phyloP scores from a whole-genome alignment of 2,888 invertebrate genomes.

The Synanthedon myopaeformis region DNA sequence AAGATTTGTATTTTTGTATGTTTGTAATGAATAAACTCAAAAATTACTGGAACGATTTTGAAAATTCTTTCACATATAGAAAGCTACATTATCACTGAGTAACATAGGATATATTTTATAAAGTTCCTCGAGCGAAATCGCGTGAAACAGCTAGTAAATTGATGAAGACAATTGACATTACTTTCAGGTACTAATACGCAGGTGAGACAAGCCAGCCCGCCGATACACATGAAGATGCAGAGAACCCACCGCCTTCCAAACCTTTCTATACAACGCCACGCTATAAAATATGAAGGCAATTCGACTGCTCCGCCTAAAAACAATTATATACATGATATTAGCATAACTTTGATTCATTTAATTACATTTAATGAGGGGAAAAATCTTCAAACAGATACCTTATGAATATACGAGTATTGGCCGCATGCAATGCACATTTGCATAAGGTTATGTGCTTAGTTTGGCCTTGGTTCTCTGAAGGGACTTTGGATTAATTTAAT shows the following conservation, averaged over 20 bases:
- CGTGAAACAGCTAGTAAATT: too few relatives aligned
- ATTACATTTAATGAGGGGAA: background rate
- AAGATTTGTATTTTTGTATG: too few relatives aligned
- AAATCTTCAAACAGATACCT: too few relatives aligned
- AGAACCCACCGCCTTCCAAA: constrained; percentile 76
- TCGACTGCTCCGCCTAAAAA: constrained; percentile 72
- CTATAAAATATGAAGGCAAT: constrained; percentile 74
- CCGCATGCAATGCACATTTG: too few relatives aligned
- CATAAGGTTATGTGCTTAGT: too few relatives aligned
- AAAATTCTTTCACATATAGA: too few relatives aligned
- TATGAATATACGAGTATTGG: too few relatives aligned
- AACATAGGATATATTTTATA: too few relatives aligned
- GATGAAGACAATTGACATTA: constrained; percentile 17
- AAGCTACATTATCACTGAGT: too few relatives aligned
- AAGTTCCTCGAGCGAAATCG: too few relatives aligned
- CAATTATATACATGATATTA: constrained; percentile 1
- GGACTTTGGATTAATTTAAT: constrained; percentile 1
- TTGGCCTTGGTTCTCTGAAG: background rate
- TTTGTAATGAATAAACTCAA: too few relatives aligned
- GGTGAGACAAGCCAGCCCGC: constrained; percentile 74
- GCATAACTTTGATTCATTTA: background rate
- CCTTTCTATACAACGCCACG: constrained; percentile 75
- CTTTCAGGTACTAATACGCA: constrained; percentile 76
- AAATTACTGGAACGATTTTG: too few relatives aligned
- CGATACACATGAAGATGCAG: constrained; percentile 73